Percentiles rank a stretch among this genome's conserved stretches.
Conservation (phyloP, 2,113 vertebrate genomes). For the Siniperca knerii region DNA sequence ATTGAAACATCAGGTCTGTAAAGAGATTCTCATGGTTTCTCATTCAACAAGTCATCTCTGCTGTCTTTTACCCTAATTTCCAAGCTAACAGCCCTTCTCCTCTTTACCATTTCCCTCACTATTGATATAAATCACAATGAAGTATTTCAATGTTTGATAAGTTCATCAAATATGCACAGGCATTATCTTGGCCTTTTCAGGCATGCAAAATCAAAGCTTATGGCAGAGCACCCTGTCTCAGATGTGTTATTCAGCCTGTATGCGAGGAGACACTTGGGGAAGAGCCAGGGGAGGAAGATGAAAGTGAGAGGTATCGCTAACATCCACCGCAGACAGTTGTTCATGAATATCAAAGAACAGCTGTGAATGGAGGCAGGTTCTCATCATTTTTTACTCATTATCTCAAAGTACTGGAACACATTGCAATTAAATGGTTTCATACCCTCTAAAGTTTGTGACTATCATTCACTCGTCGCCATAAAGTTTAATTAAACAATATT, state of each 20-base stretch:
- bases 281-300: constrained; percentile 84
- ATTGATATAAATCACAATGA: constrained; percentile 62
- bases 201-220: constrained; percentile 72
- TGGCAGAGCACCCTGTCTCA: constrained; percentile 67
- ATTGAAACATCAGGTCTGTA: constrained; percentile 7
- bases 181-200: constrained; percentile 78
- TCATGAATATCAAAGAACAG: constrained; percentile 90
- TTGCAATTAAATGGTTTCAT: constrained; percentile 72
- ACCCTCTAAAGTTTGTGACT: constrained; percentile 61
- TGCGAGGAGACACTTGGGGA: constrained; percentile 80
- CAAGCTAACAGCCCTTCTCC: neutral
- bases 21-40: neutral
- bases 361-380: constrained; percentile 80
- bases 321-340: constrained; percentile 87
- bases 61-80: constrained; percentile 17
- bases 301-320: constrained; percentile 84
- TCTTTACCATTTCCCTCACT: constrained; percentile 16
- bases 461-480: constrained; percentile 3
- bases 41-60: constrained; percentile 51
- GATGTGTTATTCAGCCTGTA: constrained; percentile 78
- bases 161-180: constrained; percentile 69
- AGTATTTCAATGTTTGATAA: constrained; percentile 71
- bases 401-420: constrained; percentile 72
- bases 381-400: constrained; percentile 77
- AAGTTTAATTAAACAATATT: constrained; percentile 64